phyloP scores from a whole-genome alignment of 2,797 vertebrate species.

The Parotocinclus haroldoi region DNA sequence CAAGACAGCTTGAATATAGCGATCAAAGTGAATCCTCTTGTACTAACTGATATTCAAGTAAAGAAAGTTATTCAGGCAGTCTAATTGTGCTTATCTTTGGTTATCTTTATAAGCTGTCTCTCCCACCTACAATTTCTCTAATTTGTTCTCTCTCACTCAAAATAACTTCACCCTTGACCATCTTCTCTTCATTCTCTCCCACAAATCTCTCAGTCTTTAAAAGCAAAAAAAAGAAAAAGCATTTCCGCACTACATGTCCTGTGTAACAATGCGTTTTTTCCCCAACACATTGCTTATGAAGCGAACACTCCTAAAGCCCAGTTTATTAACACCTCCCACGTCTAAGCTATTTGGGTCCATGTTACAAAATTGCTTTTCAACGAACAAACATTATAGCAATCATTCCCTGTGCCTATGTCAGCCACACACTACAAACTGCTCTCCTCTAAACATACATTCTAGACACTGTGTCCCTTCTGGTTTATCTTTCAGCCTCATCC shows the following conservation, averaged over 20 bases:
- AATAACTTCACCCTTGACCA: not conserved
- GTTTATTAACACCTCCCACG: conserved; percentile 19
- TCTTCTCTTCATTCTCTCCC: not conserved
- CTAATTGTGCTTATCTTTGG: conserved; percentile 6
- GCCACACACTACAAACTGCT: conserved; percentile 3
- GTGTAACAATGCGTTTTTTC: conserved; percentile 8
- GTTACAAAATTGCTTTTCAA: conserved; percentile 2
- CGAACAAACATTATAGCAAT: conserved; percentile 19
- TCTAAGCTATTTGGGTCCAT: not conserved
- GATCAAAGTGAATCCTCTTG: conserved; percentile 19
- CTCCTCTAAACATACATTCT: not conserved
- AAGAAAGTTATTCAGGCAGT: conserved; percentile 1
- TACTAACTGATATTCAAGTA: conserved; percentile 16
- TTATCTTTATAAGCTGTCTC: not conserved
- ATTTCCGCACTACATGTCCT: not conserved
- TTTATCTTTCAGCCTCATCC: not conserved
- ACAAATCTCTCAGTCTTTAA: no score
- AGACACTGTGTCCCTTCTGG: conserved; percentile 11
- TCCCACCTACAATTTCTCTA: not conserved
- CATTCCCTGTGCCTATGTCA: conserved; percentile 3
- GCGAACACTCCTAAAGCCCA: not conserved
- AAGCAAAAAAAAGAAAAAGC: not conserved
- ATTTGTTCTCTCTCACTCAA: not conserved
- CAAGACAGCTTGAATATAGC: conserved; percentile 15
- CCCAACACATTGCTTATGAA: conserved; percentile 8